These are phyloP conservation scores for Daubentonia madagascariensis DNA, from an alignment of 2,113 vertebrate species.

Conservation along the genomic window DNA sequence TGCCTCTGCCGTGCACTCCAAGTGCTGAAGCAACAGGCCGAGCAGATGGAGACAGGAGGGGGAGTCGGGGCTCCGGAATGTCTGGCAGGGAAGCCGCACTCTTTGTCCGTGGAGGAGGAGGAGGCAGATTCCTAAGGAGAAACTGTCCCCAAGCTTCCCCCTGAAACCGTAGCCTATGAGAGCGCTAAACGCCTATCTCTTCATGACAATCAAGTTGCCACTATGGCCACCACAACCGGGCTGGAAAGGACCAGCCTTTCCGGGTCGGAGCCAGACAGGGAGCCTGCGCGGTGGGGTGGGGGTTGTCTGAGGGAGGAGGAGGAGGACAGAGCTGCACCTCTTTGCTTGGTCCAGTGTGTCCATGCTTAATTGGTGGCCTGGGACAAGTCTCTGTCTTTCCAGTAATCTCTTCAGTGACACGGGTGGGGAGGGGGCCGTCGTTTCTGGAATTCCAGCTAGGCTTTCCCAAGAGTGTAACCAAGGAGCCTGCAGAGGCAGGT, in stretches of 20 bases:
- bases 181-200: neutral
- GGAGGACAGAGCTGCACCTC: neutral
- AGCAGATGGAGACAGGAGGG: constrained; percentile 6
- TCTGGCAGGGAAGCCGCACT: constrained; percentile 36
- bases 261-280: neutral
- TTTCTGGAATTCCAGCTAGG: constrained; percentile 31
- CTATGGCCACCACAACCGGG: neutral
- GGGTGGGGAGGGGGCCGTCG: neutral
- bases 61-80: neutral
- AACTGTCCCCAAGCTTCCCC: neutral
- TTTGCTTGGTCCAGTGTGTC: neutral
- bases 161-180: neutral
- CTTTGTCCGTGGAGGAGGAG: constrained; percentile 46
- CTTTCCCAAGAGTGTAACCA: neutral
- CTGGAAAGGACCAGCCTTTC: neutral
- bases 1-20: neutral
- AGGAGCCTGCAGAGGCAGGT: constrained; percentile 42
- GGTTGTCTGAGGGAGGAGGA: rapidly evolving
- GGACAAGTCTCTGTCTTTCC: neutral
- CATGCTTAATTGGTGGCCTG: neutral
- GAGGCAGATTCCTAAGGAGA: constrained; percentile 26
- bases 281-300: neutral
- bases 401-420: neutral
- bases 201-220: neutral
- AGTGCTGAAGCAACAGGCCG: constrained; percentile 64